Evolutionary conservation across 30 jellyfish, hydroid and myxozoan species (phyloP), one percentile per base, ranked within the genome.

Genomic region (Turritopsis dohrnii): DNA sequence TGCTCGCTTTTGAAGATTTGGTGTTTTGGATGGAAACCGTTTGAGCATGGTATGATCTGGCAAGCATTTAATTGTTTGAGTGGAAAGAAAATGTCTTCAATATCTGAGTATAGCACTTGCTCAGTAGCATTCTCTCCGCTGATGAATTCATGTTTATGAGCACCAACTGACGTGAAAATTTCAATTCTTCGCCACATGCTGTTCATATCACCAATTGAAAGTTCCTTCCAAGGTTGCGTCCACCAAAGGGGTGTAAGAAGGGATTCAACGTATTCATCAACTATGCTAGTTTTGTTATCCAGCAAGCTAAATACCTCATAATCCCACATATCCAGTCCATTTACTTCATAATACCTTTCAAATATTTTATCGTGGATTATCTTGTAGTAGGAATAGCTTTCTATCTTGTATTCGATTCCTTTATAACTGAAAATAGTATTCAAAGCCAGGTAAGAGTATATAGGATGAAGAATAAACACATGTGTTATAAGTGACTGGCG

Each of bases 241-340:
- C 77, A 69, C 77, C 77, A 69, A 7, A 69, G 22, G 30, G 77
- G 77, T 23, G 77, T 69, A 8, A 69, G 30, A 23, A 69, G 77
- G 16, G 77, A 69, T 27, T 69, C 77, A 0, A 69, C 30, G 19
- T 69, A 69, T 19, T 69, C 77, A 21, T 69, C 77, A 27, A n/a
- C 30, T 0, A 69, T 9, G 31, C 17, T 9, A 19, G 28, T 27
- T 69, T 69, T 69, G 22, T n/a, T 69, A 69, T 69, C 77, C 16
- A 69, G 19, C 8, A 1, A 0, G 28, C 30, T 27, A 19, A 69
- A 69, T 27, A 69, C 30, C 9, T 23, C 30, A 3, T 5, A 13
- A 69, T 69, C 77, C 9, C 0, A n/a, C 17, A 8, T 69, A n/a
- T 69, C 30, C 30, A 69, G 19, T 7, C 77, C 8, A n/a, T 69